phyloP scores from a whole-genome alignment of 37 sponge, comb jelly and placozoan genomes.

The Crambe crambe region DNA sequence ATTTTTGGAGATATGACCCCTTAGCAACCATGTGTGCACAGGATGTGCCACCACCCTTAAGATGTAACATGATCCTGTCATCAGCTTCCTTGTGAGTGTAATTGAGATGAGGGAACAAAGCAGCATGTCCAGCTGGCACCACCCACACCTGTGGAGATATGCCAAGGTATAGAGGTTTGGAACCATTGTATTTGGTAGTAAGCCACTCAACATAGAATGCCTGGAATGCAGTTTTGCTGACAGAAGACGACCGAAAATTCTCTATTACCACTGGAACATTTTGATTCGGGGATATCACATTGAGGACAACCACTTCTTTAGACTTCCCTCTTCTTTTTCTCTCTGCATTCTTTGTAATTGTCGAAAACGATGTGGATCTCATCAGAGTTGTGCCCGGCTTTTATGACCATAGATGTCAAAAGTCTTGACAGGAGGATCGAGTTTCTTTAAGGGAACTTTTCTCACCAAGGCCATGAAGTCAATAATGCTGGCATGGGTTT shows the following conservation, averaged over 20 bases:
- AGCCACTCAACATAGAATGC: constrained; percentile 2
- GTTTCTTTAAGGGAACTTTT: too few relatives aligned
- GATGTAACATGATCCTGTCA: too few relatives aligned
- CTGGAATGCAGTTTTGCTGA: constrained; percentile 6
- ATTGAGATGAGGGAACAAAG: too few relatives aligned
- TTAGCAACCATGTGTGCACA: too few relatives aligned
- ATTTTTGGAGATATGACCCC: too few relatives aligned
- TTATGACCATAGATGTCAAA: background rate
- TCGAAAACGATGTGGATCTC: constrained; percentile 5
- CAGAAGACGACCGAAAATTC: constrained; percentile 1
- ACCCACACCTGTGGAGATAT: constrained; percentile 4
- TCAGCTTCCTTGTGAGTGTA: too few relatives aligned
- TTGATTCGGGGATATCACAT: constrained; percentile 5
- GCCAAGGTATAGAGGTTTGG: constrained; percentile 7
- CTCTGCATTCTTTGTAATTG: background rate
- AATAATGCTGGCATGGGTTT: too few relatives aligned
- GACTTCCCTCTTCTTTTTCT: background rate
- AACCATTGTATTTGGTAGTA: background rate
- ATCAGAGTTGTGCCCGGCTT: constrained; percentile 10
- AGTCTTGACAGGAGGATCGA: background rate
- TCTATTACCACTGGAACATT: background rate
- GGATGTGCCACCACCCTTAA: too few relatives aligned
- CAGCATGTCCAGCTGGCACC: too few relatives aligned
- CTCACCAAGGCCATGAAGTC: too few relatives aligned
- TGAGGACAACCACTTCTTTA: background rate